Percentiles rank a stretch among this genome's conserved stretches.
Evolutionary conservation across 2,888 invertebrate species (phyloP).

Genomic region (Diarsia rubi): DNA sequence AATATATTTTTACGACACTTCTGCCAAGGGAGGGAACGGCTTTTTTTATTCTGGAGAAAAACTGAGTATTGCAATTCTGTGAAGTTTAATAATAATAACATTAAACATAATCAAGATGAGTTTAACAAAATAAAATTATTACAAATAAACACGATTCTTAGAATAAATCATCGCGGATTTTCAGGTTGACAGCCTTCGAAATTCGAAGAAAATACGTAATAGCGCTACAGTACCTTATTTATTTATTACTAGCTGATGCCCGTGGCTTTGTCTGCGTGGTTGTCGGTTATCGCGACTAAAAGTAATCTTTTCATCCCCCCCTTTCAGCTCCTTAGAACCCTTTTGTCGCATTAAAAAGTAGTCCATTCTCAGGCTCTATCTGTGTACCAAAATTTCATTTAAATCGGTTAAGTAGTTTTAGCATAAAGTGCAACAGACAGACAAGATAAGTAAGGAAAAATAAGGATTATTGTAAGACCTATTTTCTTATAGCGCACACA

Average conservation of each 20-base stretch:
- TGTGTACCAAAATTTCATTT: too few species aligned
- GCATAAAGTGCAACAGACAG: too few species aligned
- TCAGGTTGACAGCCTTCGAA: background rate
- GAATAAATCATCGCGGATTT: background rate
- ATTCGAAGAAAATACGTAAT: background rate
- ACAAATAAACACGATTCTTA: background rate
- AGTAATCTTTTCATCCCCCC: too few species aligned
- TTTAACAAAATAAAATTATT: background rate
- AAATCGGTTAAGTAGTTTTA: too few species aligned
- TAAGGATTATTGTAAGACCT: background rate
- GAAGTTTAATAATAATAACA: too few species aligned
- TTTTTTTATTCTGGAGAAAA: background rate
- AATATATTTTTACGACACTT: slow-evolving; percentile 14
- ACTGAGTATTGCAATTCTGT: background rate
- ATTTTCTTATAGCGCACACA: background rate
- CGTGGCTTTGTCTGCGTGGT: too few species aligned
- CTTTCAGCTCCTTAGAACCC: too few species aligned
- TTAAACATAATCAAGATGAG: background rate
- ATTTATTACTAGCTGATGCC: background rate
- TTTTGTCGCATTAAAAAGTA: too few species aligned
- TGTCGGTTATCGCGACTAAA: too few species aligned
- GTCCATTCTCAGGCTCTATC: too few species aligned
- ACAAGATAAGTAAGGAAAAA: too few species aligned
- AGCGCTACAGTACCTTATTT: background rate
- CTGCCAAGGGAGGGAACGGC: background rate